Evolutionary conservation across 1,140 invertebrate genomes (phyloP).

Genomic region (Pollicipes pollicipes): DNA sequence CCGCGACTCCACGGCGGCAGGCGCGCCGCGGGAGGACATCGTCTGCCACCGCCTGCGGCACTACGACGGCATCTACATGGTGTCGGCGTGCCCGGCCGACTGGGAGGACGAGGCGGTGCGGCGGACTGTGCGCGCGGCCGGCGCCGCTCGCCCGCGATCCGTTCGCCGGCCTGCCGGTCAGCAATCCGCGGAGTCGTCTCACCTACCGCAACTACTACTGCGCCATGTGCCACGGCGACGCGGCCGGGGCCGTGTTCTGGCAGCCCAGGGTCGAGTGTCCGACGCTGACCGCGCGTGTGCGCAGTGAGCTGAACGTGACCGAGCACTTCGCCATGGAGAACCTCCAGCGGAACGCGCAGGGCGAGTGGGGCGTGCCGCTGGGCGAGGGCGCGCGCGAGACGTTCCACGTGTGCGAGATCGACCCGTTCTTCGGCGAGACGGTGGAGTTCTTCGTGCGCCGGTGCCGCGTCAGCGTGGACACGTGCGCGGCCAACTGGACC

Average conservation of each 20-base stretch:
- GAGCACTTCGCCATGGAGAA: slow-evolving; percentile 15
- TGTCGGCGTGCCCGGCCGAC: slow-evolving; percentile 25
- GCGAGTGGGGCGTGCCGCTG: slow-evolving; percentile 22
- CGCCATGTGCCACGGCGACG: slow-evolving; percentile 34
- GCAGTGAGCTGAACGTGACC: slow-evolving; percentile 17
- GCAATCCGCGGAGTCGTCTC: slow-evolving; percentile 25
- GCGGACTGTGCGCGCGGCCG: slow-evolving; percentile 21
- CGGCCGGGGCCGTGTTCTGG: slow-evolving; percentile 25
- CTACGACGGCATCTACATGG: slow-evolving; percentile 32
- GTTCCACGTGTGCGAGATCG: slow-evolving; percentile 22
- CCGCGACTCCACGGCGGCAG: slow-evolving; percentile 27
- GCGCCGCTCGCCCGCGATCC: slow-evolving; percentile 24
- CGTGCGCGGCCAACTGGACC: slow-evolving; percentile 25
- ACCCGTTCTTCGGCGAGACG: slow-evolving; percentile 23
- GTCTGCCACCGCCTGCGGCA: slow-evolving; percentile 27
- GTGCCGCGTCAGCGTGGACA: slow-evolving; percentile 21
- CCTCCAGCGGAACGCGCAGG: slow-evolving; percentile 20
- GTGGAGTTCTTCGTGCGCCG: slow-evolving; percentile 21
- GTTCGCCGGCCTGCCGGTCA: slow-evolving; percentile 29
- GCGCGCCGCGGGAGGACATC: slow-evolving; percentile 20
- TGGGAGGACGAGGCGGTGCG: slow-evolving; percentile 24
- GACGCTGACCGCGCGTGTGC: slow-evolving; percentile 15
- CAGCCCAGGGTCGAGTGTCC: slow-evolving; percentile 29
- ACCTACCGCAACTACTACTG: slow-evolving; percentile 39
- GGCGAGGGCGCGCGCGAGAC: slow-evolving; percentile 15